These are phyloP conservation scores for Apeltes quadracus DNA, from an alignment of 2,113 vertebrate genomes.

Conservation along the genomic window DNA sequence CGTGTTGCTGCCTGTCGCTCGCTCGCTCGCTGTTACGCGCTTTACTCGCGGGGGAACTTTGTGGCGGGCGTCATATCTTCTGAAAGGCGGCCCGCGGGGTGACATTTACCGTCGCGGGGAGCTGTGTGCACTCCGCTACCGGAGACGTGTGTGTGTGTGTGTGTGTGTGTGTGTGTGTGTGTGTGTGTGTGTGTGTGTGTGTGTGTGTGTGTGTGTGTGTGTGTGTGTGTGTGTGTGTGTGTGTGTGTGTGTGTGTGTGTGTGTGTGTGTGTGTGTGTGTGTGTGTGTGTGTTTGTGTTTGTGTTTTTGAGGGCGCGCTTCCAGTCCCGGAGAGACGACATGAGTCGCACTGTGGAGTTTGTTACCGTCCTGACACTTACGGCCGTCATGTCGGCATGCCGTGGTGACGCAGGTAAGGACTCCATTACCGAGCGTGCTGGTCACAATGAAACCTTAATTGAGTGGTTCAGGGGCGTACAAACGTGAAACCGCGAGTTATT, in stretches of 20 bases:
- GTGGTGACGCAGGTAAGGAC: constrained; percentile 24
- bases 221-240: too few relatives aligned
- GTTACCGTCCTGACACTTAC: rapidly evolving
- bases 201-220: too few relatives aligned
- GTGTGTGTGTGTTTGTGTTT: too few relatives aligned
- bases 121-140: not conserved
- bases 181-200: too few relatives aligned
- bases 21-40: too few relatives aligned
- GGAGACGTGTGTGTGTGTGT: not conserved
- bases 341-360: not conserved
- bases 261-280: too few relatives aligned
- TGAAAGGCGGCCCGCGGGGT: rapidly evolving
- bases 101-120: not conserved
- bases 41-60: too few relatives aligned
- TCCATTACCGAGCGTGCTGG: rapidly evolving
- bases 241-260: too few relatives aligned
- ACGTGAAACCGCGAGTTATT: not conserved
- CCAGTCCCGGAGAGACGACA: not conserved
- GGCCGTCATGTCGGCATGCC: rapidly evolving
- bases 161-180: too few relatives aligned
- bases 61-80: too few relatives aligned
- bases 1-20: too few relatives aligned
- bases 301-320: too few relatives aligned
- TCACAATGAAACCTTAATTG: rapidly evolving
- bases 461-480: not conserved